A percentile compares a stretch with the other conserved stretches of the same genome.
phyloP scores from a whole-genome alignment of 2,888 invertebrate species.

The Thera britannica region DNA sequence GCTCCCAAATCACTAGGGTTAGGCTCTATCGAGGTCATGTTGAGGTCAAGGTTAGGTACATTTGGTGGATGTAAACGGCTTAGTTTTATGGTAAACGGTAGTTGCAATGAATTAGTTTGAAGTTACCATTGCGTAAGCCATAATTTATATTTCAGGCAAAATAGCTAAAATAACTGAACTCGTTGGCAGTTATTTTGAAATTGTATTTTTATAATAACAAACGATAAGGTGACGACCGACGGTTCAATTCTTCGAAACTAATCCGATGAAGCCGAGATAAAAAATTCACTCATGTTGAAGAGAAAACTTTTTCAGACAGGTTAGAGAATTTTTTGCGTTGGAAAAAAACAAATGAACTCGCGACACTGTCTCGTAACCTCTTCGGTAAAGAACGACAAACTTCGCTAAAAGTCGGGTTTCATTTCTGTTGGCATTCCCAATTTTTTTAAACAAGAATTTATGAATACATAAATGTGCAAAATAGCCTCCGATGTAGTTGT shows the following conservation, averaged over 20 bases:
- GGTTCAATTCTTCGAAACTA: constrained; percentile 18
- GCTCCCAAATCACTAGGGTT: constrained; percentile 38
- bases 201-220: constrained; percentile 15
- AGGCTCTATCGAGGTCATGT: constrained; percentile 35
- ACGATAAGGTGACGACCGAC: constrained; percentile 7
- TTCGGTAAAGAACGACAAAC: too few relatives aligned
- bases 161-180: too few relatives aligned
- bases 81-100: neutral
- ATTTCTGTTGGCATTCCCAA: too few relatives aligned
- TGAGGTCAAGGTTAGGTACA: constrained; percentile 38
- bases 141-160: too few relatives aligned
- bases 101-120: neutral
- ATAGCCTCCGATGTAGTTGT: neutral
- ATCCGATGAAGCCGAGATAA: constrained; percentile 47
- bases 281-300: neutral
- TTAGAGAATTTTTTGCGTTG: too few relatives aligned
- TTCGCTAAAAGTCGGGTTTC: too few relatives aligned
- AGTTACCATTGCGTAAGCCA: too few relatives aligned
- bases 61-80: constrained; percentile 4
- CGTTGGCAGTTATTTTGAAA: constrained; percentile 22
- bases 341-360: too few relatives aligned
- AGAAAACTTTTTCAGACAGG: too few relatives aligned
- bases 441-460: neutral
- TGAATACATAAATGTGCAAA: too few relatives aligned
- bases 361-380: too few relatives aligned